Percentiles rank a stretch among this genome's conserved stretches.
These are phyloP conservation scores for Vultur gryphus DNA, from an alignment of 2,797 vertebrate species.

Conservation along the genomic window DNA sequence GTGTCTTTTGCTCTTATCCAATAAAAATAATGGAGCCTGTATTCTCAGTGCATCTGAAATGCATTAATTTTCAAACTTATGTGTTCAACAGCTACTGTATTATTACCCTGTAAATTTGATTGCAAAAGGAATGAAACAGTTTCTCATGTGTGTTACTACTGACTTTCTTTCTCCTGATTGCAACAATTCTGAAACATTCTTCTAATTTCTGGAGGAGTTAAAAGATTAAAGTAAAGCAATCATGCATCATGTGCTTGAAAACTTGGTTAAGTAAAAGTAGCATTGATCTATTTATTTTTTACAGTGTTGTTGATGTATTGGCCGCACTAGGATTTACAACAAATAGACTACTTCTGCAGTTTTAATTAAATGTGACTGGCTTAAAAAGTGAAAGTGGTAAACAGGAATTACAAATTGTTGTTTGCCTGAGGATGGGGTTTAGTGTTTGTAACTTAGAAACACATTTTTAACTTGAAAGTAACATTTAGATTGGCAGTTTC, in stretches of 20 bases:
- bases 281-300: neutral
- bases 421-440: neutral
- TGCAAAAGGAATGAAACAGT: neutral
- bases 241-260: neutral
- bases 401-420: neutral
- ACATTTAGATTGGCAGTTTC: neutral
- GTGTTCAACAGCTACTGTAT: neutral
- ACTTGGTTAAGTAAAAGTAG: neutral
- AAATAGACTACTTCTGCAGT: neutral
- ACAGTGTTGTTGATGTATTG: neutral
- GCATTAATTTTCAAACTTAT: neutral
- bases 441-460: neutral
- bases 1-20: neutral
- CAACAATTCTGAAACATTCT: neutral
- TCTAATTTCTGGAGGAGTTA: neutral
- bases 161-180: neutral
- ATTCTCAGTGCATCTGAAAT: neutral
- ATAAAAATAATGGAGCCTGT: neutral
- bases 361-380: constrained; percentile 6
- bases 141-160: neutral
- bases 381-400: neutral
- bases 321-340: neutral
- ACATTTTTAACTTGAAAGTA: neutral
- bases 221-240: neutral
- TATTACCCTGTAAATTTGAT: neutral